Conservation (phyloP, 37 sponge, comb jelly and placozoan species). For the Theonella swinhoei region DNA sequence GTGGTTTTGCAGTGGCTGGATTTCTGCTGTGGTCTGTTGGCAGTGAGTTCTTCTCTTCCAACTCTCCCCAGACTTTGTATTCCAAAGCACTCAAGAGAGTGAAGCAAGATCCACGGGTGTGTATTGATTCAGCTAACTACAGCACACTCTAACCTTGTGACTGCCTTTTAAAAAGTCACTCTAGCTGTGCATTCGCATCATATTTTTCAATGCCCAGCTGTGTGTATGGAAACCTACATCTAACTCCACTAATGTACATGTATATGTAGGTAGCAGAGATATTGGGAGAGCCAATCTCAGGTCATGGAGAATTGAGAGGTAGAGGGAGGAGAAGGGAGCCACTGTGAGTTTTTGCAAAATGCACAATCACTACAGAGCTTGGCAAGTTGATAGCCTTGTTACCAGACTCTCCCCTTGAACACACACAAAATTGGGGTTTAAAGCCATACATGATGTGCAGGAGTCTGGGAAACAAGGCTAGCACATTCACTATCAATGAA, state of each 20-base stretch:
- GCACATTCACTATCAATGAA: neutral
- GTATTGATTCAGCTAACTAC: neutral
- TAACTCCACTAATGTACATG: neutral
- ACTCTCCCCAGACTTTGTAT: constrained; percentile 63
- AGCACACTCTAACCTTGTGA: neutral
- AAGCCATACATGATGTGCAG: too few relatives aligned
- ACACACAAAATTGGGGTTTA: too few relatives aligned
- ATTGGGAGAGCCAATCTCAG: constrained; percentile 77
- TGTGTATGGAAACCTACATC: too few relatives aligned
- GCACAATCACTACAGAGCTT: too few relatives aligned
- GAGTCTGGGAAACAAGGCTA: neutral
- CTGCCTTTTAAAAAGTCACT: too few relatives aligned
- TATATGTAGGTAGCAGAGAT: constrained; percentile 41
- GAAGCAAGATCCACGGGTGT: constrained; percentile 59
- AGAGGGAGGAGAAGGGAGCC: constrained; percentile 67
- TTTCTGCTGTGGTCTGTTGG: constrained; percentile 70
- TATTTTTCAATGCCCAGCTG: too few relatives aligned
- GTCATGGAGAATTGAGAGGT: constrained; percentile 75
- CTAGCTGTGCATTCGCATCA: too few relatives aligned
- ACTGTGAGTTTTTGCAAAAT: too few relatives aligned
- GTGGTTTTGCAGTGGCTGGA: constrained; percentile 71
- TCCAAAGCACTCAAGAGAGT: constrained; percentile 70
- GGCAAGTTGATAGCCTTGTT: too few relatives aligned
- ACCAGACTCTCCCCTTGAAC: too few relatives aligned
- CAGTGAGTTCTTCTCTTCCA: constrained; percentile 73